A percentile compares a stretch with the other conserved stretches of the same genome.
Conservation (phyloP, 2,797 vertebrate genomes). For the Crocodylus rhombifer region DNA sequence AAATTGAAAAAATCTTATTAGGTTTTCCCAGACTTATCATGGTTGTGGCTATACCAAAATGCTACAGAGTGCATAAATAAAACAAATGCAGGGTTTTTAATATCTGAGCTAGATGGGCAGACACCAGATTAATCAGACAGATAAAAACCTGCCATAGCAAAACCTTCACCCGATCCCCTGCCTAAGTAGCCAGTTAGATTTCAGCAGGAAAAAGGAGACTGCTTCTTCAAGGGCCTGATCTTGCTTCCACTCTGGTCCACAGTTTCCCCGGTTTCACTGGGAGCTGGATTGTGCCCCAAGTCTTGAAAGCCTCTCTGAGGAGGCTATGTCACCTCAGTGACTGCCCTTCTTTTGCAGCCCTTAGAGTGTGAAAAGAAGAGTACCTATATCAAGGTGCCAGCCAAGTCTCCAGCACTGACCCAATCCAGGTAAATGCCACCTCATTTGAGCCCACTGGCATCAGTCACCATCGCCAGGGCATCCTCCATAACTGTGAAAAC, state of each 20-base stretch:
- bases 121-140: slow-evolving; percentile 24
- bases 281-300: neutral
- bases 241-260: neutral
- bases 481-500: neutral
- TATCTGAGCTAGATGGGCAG: neutral
- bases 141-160: neutral
- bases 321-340: neutral
- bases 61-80: slow-evolving; percentile 23
- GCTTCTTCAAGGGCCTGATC: neutral
- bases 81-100: slow-evolving; percentile 20
- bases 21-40: slow-evolving; percentile 1
- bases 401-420: neutral
- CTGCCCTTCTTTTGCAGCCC: neutral
- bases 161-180: neutral
- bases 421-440: too few species aligned
- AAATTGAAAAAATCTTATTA: slow-evolving; percentile 57
- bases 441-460: neutral
- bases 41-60: slow-evolving; percentile 6
- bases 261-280: neutral
- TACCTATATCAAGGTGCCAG: rapidly evolving
- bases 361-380: rapidly evolving
- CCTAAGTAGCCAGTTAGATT: neutral
- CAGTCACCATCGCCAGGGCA: neutral
- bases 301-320: neutral
- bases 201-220: neutral